Evolutionary conservation across 2,797 vertebrate species (phyloP).

Genomic region (Austrolebias charrua): DNA sequence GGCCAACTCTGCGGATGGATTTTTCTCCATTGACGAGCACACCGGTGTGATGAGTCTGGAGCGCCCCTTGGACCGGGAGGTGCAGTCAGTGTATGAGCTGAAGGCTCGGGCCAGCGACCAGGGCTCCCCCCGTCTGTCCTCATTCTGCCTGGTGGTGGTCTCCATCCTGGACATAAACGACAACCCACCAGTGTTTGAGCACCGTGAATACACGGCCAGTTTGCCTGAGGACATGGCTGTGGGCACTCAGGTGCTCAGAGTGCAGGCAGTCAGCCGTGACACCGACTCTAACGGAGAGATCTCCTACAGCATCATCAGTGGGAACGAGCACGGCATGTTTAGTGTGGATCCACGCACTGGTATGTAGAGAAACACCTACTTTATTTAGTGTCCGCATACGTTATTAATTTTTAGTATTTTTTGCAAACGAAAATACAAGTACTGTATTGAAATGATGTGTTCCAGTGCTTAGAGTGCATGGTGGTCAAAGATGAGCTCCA

Average conservation of each 20-base stretch:
- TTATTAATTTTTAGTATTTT: background rate
- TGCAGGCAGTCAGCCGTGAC: constrained; percentile 92
- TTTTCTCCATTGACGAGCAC: constrained; percentile 89
- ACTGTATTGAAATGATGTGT: too few relatives aligned
- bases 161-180: constrained; percentile 97
- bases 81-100: constrained; percentile 84
- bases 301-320: constrained; percentile 90
- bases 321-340: constrained; percentile 94
- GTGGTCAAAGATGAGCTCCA: too few relatives aligned
- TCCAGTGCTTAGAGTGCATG: too few relatives aligned
- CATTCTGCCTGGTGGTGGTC: constrained; percentile 82
- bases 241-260: constrained; percentile 88
- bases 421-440: too few relatives aligned
- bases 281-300: constrained; percentile 89
- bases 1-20: constrained; percentile 85
- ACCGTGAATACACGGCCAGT: constrained; percentile 87
- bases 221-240: constrained; percentile 84
- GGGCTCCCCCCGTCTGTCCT: constrained; percentile 85
- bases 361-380: constrained; percentile 49
- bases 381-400: background rate
- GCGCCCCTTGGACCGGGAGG: constrained; percentile 89
- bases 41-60: constrained; percentile 89
- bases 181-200: constrained; percentile 95
- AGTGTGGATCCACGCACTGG: constrained; percentile 89
- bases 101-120: constrained; percentile 86